Conservation (phyloP, 2,113 vertebrate genomes). For the Syngnathus scovelli region DNA sequence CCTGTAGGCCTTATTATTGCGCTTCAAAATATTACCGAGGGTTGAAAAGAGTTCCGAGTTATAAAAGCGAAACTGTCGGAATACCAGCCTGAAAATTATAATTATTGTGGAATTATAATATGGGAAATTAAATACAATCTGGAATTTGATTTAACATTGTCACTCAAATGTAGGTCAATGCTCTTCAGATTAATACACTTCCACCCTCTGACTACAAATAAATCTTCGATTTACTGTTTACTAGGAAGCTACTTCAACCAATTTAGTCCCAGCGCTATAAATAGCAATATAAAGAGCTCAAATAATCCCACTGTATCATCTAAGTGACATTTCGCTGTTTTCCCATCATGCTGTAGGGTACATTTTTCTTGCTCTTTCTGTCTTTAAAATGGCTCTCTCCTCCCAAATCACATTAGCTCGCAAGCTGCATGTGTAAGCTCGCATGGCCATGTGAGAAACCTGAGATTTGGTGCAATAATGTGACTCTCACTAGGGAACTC, state of each 20-base stretch:
- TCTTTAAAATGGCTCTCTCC: not conserved
- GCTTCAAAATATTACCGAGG: not conserved
- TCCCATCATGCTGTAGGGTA: not conserved
- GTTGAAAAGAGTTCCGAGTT: not conserved
- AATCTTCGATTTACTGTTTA: too few relatives aligned
- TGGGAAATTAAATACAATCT: not conserved
- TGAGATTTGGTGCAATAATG: constrained; percentile 1
- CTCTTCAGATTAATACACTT: not conserved
- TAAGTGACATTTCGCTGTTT: not conserved
- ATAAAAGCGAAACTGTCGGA: not conserved
- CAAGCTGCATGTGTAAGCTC: not conserved
- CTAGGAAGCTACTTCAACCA: not conserved
- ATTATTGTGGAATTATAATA: not conserved
- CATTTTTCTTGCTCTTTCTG: not conserved
- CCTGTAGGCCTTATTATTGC: not conserved
- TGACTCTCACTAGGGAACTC: not conserved
- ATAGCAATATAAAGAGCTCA: not conserved
- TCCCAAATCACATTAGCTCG: constrained; percentile 8
- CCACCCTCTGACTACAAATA: not conserved
- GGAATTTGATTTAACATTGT: not conserved
- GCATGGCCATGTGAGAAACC: constrained; percentile 6
- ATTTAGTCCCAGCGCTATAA: not conserved
- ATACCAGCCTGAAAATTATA: not conserved
- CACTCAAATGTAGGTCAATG: not conserved
- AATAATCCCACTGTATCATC: not conserved